Evolutionary conservation across 2,113 vertebrate species (phyloP).

Genomic region (cat (Felis catus)): F.catus_Fca126_mat1.0 CM031411.1:11299001-11299500

Average conservation of each 20-base stretch:
- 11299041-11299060: no score
- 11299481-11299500: neutral
- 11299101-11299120: no score
- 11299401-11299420: neutral
- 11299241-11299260: neutral
- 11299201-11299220: neutral
- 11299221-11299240: neutral
- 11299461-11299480: neutral
- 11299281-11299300: neutral
- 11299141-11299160: no score
- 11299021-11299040: neutral
- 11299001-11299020: neutral
- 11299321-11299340: constrained; percentile 22
- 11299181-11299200: no score
- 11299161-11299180: no score
- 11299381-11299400: neutral
- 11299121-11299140: no score
- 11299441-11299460: neutral
- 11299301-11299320: neutral
- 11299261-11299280: neutral
- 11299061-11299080: no score
- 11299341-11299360: neutral
- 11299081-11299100: no score
- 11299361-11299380: neutral
- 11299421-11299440: neutral